Evolutionary conservation across 2,113 vertebrate species (phyloP).

Genomic region (Zosterops japonicus): DNA sequence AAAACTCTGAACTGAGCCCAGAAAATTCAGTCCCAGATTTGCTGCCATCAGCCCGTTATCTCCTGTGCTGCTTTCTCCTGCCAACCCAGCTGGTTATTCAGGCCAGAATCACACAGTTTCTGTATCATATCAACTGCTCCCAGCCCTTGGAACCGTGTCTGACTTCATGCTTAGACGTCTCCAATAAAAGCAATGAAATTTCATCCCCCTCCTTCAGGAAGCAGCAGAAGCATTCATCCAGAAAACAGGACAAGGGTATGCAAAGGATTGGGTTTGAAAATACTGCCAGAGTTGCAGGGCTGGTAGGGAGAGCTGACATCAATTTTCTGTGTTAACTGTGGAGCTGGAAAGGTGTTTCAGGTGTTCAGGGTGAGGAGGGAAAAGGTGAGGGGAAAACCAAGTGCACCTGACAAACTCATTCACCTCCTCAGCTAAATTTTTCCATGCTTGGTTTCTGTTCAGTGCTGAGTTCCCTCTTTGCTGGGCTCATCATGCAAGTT

Average conservation of each 20-base stretch:
- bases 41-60: constrained; percentile 25
- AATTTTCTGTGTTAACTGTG: background rate
- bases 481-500: background rate
- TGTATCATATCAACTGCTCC: background rate
- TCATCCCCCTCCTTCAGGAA: constrained; percentile 40
- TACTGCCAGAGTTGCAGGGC: background rate
- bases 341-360: background rate
- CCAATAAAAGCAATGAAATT: constrained; percentile 10
- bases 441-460: background rate
- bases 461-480: background rate
- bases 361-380: background rate
- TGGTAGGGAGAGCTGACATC: background rate
- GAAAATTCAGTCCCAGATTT: background rate
- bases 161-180: constrained; percentile 17
- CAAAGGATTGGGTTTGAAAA: background rate
- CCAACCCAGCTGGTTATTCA: constrained; percentile 22
- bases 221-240: background rate
- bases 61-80: constrained; percentile 29
- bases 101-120: constrained; percentile 30
- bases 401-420: background rate
- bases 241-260: background rate
- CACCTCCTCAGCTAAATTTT: background rate
- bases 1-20: background rate
- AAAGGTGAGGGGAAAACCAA: background rate
- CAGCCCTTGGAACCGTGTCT: constrained; percentile 9